Percentiles rank a stretch among this genome's conserved stretches.
phyloP scores from a whole-genome alignment of 2,113 vertebrate species.

The Petaurus breviceps region DNA sequence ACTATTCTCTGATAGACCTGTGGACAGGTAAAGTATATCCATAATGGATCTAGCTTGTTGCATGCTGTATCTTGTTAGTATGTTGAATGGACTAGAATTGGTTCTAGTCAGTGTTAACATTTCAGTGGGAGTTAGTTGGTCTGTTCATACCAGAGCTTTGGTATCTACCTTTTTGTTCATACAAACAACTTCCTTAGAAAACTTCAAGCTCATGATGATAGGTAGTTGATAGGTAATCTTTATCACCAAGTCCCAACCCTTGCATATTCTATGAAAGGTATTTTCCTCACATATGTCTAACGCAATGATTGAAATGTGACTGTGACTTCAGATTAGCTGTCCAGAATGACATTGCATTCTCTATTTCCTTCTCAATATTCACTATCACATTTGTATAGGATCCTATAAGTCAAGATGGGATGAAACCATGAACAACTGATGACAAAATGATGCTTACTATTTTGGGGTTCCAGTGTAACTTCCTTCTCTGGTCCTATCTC shows the following conservation, averaged over 20 bases:
- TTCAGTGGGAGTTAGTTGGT: neutral
- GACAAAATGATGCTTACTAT: no score
- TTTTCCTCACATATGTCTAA: neutral
- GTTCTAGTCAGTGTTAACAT: neutral
- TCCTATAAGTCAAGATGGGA: no score
- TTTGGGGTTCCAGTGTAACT: neutral
- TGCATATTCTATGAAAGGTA: neutral
- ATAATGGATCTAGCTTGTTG: neutral
- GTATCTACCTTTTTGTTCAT: neutral
- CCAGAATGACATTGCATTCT: no score
- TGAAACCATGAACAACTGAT: no score
- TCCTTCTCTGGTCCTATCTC: neutral
- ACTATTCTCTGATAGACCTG: no score
- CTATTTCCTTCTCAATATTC: no score
- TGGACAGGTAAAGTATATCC: neutral
- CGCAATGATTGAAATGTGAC: neutral
- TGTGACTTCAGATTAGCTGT: no score
- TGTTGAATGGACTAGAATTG: neutral
- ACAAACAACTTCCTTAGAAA: neutral
- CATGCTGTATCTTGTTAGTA: neutral
- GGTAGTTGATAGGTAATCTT: neutral
- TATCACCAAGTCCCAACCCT: neutral
- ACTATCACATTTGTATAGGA: no score
- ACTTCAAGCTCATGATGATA: neutral
- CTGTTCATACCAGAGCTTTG: neutral